Evolutionary conservation across 2,888 invertebrate genomes (phyloP), one percentile per base, ranked within the genome.

Genomic region (Serripes groenlandicus): DNA sequence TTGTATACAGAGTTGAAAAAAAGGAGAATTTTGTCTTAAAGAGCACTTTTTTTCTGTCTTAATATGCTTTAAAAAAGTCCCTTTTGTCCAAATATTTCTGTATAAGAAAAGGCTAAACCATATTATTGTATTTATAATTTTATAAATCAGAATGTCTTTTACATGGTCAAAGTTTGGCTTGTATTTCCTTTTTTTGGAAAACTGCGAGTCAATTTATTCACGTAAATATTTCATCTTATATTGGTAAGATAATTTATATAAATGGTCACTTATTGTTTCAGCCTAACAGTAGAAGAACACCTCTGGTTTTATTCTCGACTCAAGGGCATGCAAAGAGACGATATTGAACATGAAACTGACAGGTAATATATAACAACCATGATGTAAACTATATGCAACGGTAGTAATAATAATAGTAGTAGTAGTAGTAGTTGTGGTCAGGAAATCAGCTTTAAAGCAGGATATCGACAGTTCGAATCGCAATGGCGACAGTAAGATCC

Each of bases 241-340:
- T 9, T 42, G 42, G 18, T 42, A 42, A 18, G 18, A 42, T 11
- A 15, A 15, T 11, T 11, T 9, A 42, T 42, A 42, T 42, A 18
- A 42, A 15, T 42, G 42, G 18, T 11, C 18, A 9, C 9, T 42
- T 42, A n/a, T n/a, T n/a, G n/a, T 83, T 93, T 30, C 88, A 95
- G 95, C 68, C 90, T 96, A 85, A 97, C 97, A 0, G 97, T 98
- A 0, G 95, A 96, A 35, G 98, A 98, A 90, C 98, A 98, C 93
- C 95, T 98, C 81, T 92, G 93, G 91, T 95, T 95, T 86, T 95
- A 95, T 89, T 95, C 95, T n/a, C 92, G 93, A n/a, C 86, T 95
- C 58, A 95, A 95, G 73, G 94, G 95, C 15, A 92, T 94, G 83
- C 84, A 86, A 5, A 64, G 83, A 11, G 78, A 87, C 18, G 89